Base-by-base conservation (phyloP, 2,797 vertebrate genomes). In the Nasua narica region DNA sequence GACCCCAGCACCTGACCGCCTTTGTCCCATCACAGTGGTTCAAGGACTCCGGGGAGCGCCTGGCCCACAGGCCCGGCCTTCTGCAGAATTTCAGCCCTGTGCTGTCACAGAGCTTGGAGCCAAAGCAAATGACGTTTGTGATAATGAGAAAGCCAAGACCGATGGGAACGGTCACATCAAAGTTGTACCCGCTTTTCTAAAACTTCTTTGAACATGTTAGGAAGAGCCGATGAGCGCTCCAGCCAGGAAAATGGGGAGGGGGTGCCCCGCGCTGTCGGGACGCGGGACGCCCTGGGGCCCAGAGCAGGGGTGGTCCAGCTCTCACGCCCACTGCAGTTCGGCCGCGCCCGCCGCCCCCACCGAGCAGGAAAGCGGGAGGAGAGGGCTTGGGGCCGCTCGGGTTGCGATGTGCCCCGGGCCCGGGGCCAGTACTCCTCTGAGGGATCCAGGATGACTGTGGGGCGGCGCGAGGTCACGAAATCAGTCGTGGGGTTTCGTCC, bases 101-200 rank as follows among this genome's bases (percentile, higher is more conserved):
- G 40, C 69, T 97, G 92, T 52, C 50, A n/a, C 92, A 84, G 56
- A 78, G 18, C 78, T 82, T 21, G 32, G 76, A 83, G 90, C 96
- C 95, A 91, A 95, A 76, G 48, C 87, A 79, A 88, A 72, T 18
- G 77, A 60, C 52, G 27, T 37, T 56, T 46, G 76, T 50, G 87
- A 87, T 67, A 7, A 56, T 40, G 46, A 95, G 19, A 87, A 29
- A 3, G 35, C 21, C 0, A 0, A 4, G 0, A 78, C 67, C 2
- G 25, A 72, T 6, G 37, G 50, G 37, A 91, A 40, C 13, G 2
- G n/a, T 46, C 19, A 29, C 78, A 23, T 84, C 94, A 52, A 29
- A 87, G 77, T 14, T 37, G 43, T 19, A 58, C 35, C 13, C 1
- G 72, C 81, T 84, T 81, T 46, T 76, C 79, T n/a, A 16, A 35